Evolutionary conservation across 1,140 invertebrate genomes (phyloP).

Genomic region (Drosophila asahinai): DNA sequence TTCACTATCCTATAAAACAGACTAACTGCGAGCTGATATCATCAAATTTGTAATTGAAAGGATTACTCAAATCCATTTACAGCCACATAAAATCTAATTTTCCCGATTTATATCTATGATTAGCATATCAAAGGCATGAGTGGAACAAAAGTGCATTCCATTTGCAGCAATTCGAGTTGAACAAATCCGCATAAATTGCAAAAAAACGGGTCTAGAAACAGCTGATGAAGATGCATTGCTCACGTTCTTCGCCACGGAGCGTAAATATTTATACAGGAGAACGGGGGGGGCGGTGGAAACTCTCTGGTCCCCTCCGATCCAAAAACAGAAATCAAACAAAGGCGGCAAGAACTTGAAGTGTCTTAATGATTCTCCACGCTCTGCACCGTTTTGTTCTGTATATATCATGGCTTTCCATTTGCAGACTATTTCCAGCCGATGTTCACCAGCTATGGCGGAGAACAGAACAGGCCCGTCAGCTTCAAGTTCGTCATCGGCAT

Average conservation of each 20-base stretch:
- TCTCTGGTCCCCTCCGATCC: conserved; percentile 7
- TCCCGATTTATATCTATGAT: conserved; percentile 2
- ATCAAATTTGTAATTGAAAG: conserved; percentile 9
- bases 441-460: conserved; percentile 88
- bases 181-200: conserved; percentile 36
- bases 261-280: conserved; percentile 38
- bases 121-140: conserved; percentile 28
- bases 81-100: conserved; percentile 25
- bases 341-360: conserved; percentile 26
- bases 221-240: conserved; percentile 28
- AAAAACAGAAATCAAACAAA: conserved; percentile 21
- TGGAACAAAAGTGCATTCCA: not conserved
- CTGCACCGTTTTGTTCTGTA: conserved; percentile 2
- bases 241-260: conserved; percentile 24
- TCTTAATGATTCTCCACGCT: conserved; percentile 19
- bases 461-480: conserved; percentile 73
- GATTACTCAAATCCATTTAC: conserved; percentile 18
- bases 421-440: conserved; percentile 87
- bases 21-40: conserved; percentile 11
- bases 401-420: conserved; percentile 49
- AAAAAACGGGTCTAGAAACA: conserved; percentile 21
- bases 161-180: conserved; percentile 24
- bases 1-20: not conserved
- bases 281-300: not conserved
- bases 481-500: conserved; percentile 87